Percentiles rank a stretch among this genome's conserved stretches.
These are phyloP conservation scores for Urocitellus parryii DNA, from an alignment of 2,113 vertebrate genomes.

Conservation along the genomic window DNA sequence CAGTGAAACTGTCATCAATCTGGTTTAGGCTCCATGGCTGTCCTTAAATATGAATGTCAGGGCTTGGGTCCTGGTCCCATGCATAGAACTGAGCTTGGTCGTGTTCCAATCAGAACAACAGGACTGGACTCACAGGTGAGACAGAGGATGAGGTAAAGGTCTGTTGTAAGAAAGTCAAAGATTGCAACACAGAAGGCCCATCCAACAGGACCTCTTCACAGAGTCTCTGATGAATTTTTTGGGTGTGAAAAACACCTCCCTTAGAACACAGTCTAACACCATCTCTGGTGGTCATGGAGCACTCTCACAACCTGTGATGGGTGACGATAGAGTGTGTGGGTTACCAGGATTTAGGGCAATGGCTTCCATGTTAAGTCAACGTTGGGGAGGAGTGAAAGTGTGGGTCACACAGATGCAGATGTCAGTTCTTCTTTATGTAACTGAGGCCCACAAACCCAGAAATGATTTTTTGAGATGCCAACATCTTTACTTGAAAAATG, in stretches of 20 bases:
- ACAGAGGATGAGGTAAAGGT: fast-evolving
- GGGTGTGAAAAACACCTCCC: background rate
- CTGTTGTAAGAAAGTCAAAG: background rate
- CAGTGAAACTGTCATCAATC: background rate
- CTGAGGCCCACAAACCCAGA: background rate
- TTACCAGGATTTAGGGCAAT: fast-evolving
- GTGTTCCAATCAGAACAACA: background rate
- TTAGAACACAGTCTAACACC: too few species aligned
- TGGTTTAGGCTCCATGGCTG: background rate
- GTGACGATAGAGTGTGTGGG: fast-evolving
- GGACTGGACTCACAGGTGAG: background rate
- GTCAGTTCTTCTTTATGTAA: background rate
- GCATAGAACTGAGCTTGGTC: background rate
- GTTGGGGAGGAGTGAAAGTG: fast-evolving
- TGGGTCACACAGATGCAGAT: background rate
- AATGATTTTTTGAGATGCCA: background rate
- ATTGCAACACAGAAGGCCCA: fast-evolving
- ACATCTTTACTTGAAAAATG: background rate
- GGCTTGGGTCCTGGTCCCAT: background rate
- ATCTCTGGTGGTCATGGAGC: background rate
- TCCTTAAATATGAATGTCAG: background rate
- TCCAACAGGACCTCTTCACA: too few species aligned
- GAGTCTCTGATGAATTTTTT: too few species aligned
- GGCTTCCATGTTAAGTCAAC: fast-evolving
- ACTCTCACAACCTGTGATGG: background rate